Evolutionary conservation across 2,113 vertebrate species (phyloP), one percentile per base, ranked within the genome.

Genomic region (Ophiodon elongatus): DNA sequence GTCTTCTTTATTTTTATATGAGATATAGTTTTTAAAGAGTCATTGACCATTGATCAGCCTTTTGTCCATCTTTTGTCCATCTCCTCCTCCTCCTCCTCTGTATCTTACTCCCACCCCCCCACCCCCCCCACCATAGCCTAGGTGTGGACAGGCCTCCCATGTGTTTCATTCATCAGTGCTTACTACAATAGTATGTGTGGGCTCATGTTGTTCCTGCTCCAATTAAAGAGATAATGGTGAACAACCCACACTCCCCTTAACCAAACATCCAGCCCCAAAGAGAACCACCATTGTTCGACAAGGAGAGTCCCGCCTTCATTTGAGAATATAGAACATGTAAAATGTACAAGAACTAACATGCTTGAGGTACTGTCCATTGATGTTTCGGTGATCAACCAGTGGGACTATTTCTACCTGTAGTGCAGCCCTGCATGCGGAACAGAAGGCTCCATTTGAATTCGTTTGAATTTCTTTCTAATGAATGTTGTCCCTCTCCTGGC

Each of bases 181-280:
- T 27, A 27, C 63, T 35, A 47, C 56, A 54, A 43, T 62, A 74
- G 69, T 86, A 80, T 57, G 54, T 57, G 25, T 57, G 54, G 54
- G 25, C 11, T 50, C 77, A 80, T 76, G 74, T 62, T 78, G 77
- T 87, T 88, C 71, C 57, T 60, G 27, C 57, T 60, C 27, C 57
- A 60, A 29, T 31, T 31, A 62, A 68, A 85, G 70, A 88, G 83
- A 89, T 82, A 82, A 84, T 71, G 69, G 67, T 74, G 80, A 73
- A 63, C 33, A 73, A 73, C 37, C 41, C 41, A 68, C 85, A 84
- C 85, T 63, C 86, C 83, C 82, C 64, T 86, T 86, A 88, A 84
- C 77, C 77, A 88, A 91, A 84, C 73, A 81, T 63, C 23, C 15
- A 88, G 57, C 71, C 35, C 64, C 57, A 63, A 74, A 47, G 69